Evolutionary conservation across 2,888 invertebrate species (phyloP), one percentile per base, ranked within the genome.

Genomic region (Cyclophora albipunctata): DNA sequence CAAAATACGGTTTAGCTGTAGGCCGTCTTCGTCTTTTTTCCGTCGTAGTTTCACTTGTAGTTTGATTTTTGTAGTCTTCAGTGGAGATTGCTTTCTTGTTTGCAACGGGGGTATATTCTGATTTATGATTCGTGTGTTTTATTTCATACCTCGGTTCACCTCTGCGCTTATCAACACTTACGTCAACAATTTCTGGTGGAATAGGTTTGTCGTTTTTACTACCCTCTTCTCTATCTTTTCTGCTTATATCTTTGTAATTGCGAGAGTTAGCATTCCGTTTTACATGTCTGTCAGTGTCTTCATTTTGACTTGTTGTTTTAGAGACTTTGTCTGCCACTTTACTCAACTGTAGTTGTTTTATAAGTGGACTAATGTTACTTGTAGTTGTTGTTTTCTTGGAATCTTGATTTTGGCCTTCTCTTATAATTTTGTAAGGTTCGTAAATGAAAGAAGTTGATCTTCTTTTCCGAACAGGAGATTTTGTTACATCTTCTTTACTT

Each of bases 391-490:
- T 81, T 71, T 86, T 87, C 52, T 84, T 87, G 2, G 81, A 78
- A 50, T 85, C 87, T 53, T 73, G 76, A 37, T 72, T 58, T 68
- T 81, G 83, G 34, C 73, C 73, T 46, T 87, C 86, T 63, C 74
- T 77, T 46, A 89, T 84, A 37, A 88, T 84, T 75, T 89, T 89
- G 51, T 89, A 89, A 0, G 88, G 88, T 63, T 89, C 88, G 57
- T 89, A 89, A 4, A 81, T 64, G 71, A 88, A 88, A 2, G 80
- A 69, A 4, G 78, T 57, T 7, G 79, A 73, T 57, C 89, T 67
- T 63, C 73, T 85, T 51, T 58, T 74, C 62, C 88, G 67, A 20
- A 59, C 34, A 46, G 67, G 59, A 5, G 45, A 33, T 55, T 68
- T 67, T 3, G 65, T 71, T 4, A 73, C 57, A 33, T 72, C 62